These are phyloP conservation scores for Asteroscopus sphinx DNA, from an alignment of 2,888 invertebrate species.

Conservation along the genomic window DNA sequence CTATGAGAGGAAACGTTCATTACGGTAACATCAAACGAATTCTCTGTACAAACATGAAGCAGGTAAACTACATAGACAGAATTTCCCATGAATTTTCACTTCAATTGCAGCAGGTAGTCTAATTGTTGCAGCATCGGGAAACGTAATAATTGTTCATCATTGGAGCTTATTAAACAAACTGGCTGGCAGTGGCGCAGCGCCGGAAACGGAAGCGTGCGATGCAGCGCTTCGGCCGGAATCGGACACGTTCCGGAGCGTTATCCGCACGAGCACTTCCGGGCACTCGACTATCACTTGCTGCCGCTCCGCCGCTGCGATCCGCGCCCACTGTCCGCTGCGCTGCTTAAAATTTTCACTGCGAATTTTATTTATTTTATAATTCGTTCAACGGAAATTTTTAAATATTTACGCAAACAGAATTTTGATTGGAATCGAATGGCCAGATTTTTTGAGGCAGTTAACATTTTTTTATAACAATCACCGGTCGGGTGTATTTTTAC, in stretches of 20 bases:
- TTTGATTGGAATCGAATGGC: slow-evolving; percentile 12
- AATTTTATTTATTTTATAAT: slow-evolving; percentile 30
- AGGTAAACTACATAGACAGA: too few relatives aligned
- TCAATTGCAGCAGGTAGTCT: slow-evolving; percentile 8
- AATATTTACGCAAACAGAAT: slow-evolving; percentile 27
- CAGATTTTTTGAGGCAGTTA: slow-evolving; percentile 3
- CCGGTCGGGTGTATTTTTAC: background rate
- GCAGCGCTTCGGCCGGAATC: slow-evolving; percentile 67
- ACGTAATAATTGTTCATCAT: slow-evolving; percentile 60
- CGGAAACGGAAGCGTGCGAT: slow-evolving; percentile 66
- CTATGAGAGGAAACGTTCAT: too few relatives aligned
- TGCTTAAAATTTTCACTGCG: slow-evolving; percentile 43
- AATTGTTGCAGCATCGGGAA: slow-evolving; percentile 37
- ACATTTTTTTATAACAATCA: slow-evolving; percentile 17
- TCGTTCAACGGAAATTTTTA: slow-evolving; percentile 8
- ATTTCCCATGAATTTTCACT: background rate
- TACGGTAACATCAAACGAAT: too few relatives aligned
- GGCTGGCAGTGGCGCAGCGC: slow-evolving; percentile 56
- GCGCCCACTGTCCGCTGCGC: slow-evolving; percentile 47
- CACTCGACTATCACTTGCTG: slow-evolving; percentile 60
- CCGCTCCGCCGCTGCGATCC: slow-evolving; percentile 42
- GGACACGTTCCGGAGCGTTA: slow-evolving; percentile 83
- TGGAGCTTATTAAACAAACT: slow-evolving; percentile 68
- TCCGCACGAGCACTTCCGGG: slow-evolving; percentile 75
- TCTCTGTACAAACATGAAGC: too few relatives aligned